phyloP scores from a whole-genome alignment of 2,797 vertebrate genomes.

The Sebastes umbrosus region DNA sequence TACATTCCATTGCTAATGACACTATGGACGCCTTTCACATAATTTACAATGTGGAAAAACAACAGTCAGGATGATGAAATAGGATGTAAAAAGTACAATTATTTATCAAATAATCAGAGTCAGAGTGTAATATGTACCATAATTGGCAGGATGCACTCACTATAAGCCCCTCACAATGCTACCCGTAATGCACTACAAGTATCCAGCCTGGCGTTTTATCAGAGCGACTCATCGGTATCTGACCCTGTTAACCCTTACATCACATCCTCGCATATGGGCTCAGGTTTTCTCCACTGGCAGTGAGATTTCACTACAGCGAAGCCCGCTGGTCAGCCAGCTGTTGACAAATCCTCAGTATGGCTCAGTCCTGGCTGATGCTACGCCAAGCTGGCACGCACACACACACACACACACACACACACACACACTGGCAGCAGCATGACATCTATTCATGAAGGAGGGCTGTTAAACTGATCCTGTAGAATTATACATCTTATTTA shows the following conservation, averaged over 20 bases:
- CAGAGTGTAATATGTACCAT: background rate
- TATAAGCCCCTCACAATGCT: background rate
- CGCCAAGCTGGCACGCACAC: background rate
- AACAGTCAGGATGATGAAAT: background rate
- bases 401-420: background rate
- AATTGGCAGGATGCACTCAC: background rate
- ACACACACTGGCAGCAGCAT: background rate
- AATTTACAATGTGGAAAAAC: background rate
- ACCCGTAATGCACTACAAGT: background rate
- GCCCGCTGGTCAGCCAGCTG: conserved; percentile 61
- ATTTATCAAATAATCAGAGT: too few relatives aligned
- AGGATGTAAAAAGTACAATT: too few relatives aligned
- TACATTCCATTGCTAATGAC: background rate
- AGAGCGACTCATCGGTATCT: background rate
- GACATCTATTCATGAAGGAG: background rate
- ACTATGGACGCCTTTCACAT: background rate
- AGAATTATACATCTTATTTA: background rate
- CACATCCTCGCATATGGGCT: conserved; percentile 15
- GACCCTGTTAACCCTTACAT: conserved; percentile 12
- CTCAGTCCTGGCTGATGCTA: conserved; percentile 30
- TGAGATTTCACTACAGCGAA: conserved; percentile 48
- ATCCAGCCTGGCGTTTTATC: background rate
- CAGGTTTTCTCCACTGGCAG: conserved; percentile 27
- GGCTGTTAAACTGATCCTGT: background rate
- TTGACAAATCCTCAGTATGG: conserved; percentile 51